Evolutionary conservation across 2,888 invertebrate species (phyloP).

Genomic region (Temnothorax unifasciatus): DNA sequence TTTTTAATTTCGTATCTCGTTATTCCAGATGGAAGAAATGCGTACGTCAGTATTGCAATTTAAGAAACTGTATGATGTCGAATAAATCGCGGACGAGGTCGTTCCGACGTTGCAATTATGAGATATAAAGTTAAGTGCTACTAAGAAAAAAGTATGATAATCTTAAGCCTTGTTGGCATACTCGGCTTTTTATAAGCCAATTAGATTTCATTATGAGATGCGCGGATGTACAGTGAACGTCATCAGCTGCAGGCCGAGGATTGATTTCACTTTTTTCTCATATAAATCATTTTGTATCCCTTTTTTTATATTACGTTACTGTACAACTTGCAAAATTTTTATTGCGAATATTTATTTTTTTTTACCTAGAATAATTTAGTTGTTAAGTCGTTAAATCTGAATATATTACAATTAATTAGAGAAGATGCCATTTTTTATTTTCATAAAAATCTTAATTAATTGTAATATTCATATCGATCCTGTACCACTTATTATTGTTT

Average conservation of each 20-base stretch:
- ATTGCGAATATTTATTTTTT: background rate
- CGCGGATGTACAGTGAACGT: background rate
- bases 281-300: background rate
- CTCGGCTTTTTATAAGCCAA: background rate
- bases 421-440: too few species aligned
- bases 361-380: background rate
- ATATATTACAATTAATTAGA: too few species aligned
- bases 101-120: background rate
- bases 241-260: background rate
- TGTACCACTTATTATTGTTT: too few species aligned
- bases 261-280: background rate
- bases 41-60: background rate
- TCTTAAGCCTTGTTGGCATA: background rate
- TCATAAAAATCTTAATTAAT: background rate
- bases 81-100: conserved; percentile 27
- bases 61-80: conserved; percentile 3
- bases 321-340: background rate
- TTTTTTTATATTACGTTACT: background rate
- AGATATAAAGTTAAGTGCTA: background rate
- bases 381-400: too few species aligned
- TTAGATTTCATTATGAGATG: conserved; percentile 11
- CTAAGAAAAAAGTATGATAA: conserved; percentile 27
- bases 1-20: background rate
- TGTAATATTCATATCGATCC: too few species aligned
- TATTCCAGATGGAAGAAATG: background rate